phyloP scores from a whole-genome alignment of 2,888 invertebrate genomes.

The Cephalotes varians region DNA sequence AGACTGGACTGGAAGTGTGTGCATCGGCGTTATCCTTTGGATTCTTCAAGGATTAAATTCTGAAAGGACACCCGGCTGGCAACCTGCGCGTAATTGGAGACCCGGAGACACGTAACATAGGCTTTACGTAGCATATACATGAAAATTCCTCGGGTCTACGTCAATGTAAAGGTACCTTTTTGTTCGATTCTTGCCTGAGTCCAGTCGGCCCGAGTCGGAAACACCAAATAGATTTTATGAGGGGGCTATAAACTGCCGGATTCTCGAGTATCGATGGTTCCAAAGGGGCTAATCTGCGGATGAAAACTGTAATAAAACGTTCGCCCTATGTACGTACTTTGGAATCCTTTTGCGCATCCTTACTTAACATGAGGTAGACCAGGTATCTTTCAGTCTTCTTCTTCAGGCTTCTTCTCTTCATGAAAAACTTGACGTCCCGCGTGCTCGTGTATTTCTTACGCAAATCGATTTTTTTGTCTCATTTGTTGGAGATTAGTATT shows the following conservation, averaged over 20 bases:
- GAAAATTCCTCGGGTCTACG: slow-evolving; percentile 69
- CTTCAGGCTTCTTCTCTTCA: not conserved
- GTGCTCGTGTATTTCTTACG: not conserved
- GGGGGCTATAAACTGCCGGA: slow-evolving; percentile 81
- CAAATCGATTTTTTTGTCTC: not conserved
- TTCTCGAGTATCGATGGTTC: slow-evolving; percentile 81
- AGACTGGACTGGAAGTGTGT: not conserved
- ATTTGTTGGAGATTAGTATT: not conserved
- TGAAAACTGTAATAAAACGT: slow-evolving; percentile 84
- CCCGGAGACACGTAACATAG: slow-evolving; percentile 69
- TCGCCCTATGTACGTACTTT: slow-evolving; percentile 61
- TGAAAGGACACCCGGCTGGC: slow-evolving; percentile 68
- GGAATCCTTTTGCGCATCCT: slow-evolving; percentile 69
- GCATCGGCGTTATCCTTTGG: slow-evolving; percentile 23
- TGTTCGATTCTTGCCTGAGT: slow-evolving; percentile 72
- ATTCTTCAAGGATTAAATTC: not conserved
- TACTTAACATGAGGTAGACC: slow-evolving; percentile 48
- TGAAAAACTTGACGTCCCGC: not conserved
- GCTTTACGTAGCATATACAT: slow-evolving; percentile 68
- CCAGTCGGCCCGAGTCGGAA: slow-evolving; percentile 75
- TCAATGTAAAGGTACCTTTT: slow-evolving; percentile 71
- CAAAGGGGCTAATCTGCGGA: slow-evolving; percentile 84
- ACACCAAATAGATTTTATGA: slow-evolving; percentile 83
- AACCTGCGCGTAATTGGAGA: slow-evolving; percentile 74
- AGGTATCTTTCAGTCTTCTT: slow-evolving; percentile 44